Evolutionary conservation across 2,888 invertebrate species (phyloP).

Genomic region (Lottia gigantea): DNA sequence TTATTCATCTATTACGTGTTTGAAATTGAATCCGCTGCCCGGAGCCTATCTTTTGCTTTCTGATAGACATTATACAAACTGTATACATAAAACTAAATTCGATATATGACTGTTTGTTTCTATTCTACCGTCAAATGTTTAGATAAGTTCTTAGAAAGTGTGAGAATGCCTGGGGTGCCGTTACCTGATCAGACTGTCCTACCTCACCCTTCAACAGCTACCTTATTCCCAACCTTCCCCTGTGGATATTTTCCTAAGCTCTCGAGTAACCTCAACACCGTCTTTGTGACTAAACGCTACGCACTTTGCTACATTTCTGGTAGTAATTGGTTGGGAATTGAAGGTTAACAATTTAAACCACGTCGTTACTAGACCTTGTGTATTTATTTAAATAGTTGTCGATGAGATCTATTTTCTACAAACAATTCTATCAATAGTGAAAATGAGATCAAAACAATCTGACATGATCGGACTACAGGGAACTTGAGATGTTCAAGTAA

Average conservation of each 20-base stretch:
- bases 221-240: background rate
- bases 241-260: background rate
- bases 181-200: background rate
- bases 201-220: slow-evolving; percentile 2
- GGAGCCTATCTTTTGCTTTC: slow-evolving; percentile 1
- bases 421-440: background rate
- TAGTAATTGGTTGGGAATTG: slow-evolving; percentile 1
- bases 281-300: too few species aligned
- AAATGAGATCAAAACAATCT: slow-evolving; percentile 3
- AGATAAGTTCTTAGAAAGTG: background rate
- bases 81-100: slow-evolving; percentile 6
- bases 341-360: background rate
- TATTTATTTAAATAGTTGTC: slow-evolving; percentile 3
- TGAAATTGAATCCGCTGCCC: background rate
- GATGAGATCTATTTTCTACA: background rate
- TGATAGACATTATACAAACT: slow-evolving; percentile 10
- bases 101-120: background rate
- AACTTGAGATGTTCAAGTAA: background rate
- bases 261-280: too few species aligned
- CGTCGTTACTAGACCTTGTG: slow-evolving; percentile 4
- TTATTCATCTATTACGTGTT: slow-evolving; percentile 5
- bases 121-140: background rate
- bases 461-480: background rate
- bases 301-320: background rate
- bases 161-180: background rate